Evolutionary conservation across 2,113 vertebrate species (phyloP).

Genomic region (Urocolius indicus): DNA sequence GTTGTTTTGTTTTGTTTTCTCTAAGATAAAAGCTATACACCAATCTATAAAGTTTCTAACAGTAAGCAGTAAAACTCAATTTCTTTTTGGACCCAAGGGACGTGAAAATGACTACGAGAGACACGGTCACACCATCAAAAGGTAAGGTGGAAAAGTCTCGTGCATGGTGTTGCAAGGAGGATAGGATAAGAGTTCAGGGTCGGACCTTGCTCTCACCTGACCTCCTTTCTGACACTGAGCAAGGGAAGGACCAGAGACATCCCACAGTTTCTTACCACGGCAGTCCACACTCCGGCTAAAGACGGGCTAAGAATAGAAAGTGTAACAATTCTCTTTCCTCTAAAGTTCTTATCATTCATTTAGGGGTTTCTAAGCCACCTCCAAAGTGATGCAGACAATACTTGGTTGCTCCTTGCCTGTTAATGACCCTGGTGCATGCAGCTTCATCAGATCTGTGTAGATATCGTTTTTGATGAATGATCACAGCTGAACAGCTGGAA

Average conservation of each 20-base stretch:
- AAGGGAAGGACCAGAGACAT: not conserved
- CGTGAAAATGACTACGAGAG: not conserved
- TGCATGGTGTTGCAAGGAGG: not conserved
- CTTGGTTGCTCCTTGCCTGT: not conserved
- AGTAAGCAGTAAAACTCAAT: not conserved
- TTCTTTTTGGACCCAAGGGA: not conserved
- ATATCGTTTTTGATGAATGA: constrained; percentile 14
- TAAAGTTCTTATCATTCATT: not conserved
- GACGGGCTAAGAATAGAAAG: not conserved
- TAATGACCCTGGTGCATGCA: not conserved
- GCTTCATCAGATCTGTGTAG: not conserved
- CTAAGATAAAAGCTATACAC: not conserved
- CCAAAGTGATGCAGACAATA: not conserved
- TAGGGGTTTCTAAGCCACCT: not conserved
- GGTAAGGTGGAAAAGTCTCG: not conserved
- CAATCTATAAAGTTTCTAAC: not conserved
- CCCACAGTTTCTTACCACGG: not conserved
- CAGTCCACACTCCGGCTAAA: not conserved
- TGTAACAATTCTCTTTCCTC: not conserved
- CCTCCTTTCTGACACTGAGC: not conserved
- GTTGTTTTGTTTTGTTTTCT: too few species aligned
- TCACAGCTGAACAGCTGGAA: not conserved
- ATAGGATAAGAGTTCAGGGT: not conserved
- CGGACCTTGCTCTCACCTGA: not conserved
- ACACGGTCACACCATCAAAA: rapidly evolving